Conservation (phyloP, 2,113 vertebrate genomes). For the Marmota flaviventris region DNA sequence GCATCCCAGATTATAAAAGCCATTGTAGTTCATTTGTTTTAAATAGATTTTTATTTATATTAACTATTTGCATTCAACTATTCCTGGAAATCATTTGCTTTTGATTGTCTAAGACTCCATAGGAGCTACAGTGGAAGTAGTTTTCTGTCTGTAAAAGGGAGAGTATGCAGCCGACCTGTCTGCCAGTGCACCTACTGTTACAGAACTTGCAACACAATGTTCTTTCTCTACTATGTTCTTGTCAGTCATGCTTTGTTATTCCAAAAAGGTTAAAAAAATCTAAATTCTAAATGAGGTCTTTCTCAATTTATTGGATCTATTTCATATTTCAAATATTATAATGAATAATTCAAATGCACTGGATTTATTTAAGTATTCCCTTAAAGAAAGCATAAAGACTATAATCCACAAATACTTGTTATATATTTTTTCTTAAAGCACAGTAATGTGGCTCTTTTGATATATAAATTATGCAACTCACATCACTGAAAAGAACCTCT, state of each 20-base stretch:
- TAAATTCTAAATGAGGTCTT: constrained; percentile 48
- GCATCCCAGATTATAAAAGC: neutral
- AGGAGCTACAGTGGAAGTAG: neutral
- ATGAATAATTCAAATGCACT: constrained; percentile 60
- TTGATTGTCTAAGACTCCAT: constrained; percentile 19
- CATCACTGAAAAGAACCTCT: neutral
- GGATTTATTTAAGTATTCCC: neutral
- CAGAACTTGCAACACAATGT: neutral
- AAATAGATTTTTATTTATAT: constrained; percentile 5
- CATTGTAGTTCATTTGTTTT: neutral
- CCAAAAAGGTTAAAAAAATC: neutral
- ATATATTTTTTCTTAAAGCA: neutral
- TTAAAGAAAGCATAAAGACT: constrained; percentile 8
- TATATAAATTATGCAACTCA: neutral
- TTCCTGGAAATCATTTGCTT: neutral
- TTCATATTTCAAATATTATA: constrained; percentile 45
- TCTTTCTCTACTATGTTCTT: constrained; percentile 24
- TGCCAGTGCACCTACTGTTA: neutral
- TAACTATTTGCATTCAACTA: neutral
- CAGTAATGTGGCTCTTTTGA: constrained; percentile 10
- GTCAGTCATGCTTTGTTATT: constrained; percentile 8
- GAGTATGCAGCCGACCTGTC: neutral
- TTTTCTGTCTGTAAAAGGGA: neutral
- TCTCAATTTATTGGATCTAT: constrained; percentile 7
- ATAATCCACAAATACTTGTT: neutral